Evolutionary conservation across 2,797 vertebrate genomes (phyloP).

Genomic region (Scyliorhinus canicula): DNA sequence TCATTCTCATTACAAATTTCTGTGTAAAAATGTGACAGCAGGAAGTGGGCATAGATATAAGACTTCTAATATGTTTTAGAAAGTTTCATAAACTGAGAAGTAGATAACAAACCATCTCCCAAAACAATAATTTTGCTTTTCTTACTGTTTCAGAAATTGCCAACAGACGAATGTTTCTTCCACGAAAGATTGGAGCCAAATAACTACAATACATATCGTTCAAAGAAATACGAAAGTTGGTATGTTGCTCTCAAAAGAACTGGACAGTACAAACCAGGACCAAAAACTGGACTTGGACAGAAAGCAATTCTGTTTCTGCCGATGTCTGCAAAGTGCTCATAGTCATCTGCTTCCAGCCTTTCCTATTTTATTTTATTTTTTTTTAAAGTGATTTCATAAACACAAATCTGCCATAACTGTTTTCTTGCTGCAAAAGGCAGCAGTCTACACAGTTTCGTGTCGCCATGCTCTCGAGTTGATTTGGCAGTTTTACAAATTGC

Average conservation of each 20-base stretch:
- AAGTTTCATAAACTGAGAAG: background rate
- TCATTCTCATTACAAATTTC: background rate
- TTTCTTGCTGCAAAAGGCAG: conserved; percentile 25
- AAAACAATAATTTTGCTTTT: conserved; percentile 1
- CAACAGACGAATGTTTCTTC: conserved; percentile 94
- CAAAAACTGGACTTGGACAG: conserved; percentile 87
- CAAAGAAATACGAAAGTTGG: conserved; percentile 86
- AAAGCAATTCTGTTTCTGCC: conserved; percentile 98
- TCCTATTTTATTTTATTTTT: background rate
- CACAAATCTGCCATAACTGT: conserved; percentile 18
- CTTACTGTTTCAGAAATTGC: conserved; percentile 68
- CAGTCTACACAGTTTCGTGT: conserved; percentile 4
- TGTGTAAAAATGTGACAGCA: background rate
- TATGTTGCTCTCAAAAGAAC: conserved; percentile 94
- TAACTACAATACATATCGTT: conserved; percentile 98
- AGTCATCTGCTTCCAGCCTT: background rate
- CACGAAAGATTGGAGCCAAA: conserved; percentile 87
- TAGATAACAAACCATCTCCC: background rate
- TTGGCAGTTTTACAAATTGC: background rate
- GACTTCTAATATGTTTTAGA: background rate
- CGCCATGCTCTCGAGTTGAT: conserved; percentile 16
- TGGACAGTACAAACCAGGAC: conserved; percentile 88
- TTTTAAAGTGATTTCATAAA: conserved; percentile 4
- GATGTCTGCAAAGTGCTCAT: conserved; percentile 85
- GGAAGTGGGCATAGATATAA: background rate